Percentiles rank a stretch among this genome's conserved stretches.
These are phyloP conservation scores for Tauraco erythrolophus DNA, from an alignment of 2,113 vertebrate genomes.

Conservation along the genomic window DNA sequence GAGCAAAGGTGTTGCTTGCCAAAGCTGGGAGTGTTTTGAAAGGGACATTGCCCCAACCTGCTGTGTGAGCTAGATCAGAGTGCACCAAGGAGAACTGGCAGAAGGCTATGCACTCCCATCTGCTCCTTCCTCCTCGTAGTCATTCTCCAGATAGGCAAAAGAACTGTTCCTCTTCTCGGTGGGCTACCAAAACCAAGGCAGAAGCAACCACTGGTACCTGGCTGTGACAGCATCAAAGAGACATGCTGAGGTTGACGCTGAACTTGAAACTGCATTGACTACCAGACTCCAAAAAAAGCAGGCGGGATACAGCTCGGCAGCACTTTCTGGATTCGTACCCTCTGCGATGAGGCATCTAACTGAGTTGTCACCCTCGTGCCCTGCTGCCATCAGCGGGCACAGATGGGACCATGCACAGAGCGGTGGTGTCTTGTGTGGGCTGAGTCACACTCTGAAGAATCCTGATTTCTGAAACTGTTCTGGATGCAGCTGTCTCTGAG, in stretches of 20 bases:
- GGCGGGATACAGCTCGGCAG: neutral
- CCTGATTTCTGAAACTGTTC: neutral
- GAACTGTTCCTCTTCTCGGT: neutral
- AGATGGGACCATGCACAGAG: neutral
- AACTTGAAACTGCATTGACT: neutral
- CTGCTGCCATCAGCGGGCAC: neutral
- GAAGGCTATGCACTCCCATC: neutral
- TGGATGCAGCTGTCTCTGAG: neutral
- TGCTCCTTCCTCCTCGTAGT: neutral
- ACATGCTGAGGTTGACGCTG: accelerated
- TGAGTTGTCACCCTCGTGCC: neutral
- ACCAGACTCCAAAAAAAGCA: neutral
- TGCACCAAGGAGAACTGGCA: neutral
- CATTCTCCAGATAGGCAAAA: neutral
- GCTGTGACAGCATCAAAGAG: neutral
- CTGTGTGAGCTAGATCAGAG: neutral
- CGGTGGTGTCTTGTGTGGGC: neutral
- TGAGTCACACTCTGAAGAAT: neutral
- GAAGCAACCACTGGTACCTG: neutral
- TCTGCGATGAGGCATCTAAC: neutral
- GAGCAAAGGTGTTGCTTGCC: neutral
- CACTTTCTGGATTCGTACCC: neutral
- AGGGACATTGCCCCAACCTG: neutral
- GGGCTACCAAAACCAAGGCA: neutral
- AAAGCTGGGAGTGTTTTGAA: neutral